These are phyloP conservation scores for Idaea aversata DNA, from an alignment of 2,888 invertebrate genomes.

Conservation along the genomic window DNA sequence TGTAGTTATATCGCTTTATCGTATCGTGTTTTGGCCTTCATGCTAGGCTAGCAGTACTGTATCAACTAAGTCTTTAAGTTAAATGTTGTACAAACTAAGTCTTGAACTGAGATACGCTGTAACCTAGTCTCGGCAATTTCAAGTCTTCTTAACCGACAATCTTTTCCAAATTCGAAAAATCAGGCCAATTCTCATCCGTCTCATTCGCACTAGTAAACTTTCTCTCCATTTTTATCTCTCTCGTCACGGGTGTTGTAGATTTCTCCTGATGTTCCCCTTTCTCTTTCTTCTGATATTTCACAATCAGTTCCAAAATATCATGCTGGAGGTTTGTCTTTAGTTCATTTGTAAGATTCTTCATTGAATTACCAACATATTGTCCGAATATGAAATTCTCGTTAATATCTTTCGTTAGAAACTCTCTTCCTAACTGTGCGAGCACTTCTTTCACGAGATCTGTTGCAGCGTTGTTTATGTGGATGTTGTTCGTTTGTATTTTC, in stretches of 20 bases:
- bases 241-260: slow-evolving; percentile 15
- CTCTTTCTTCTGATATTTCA: slow-evolving; percentile 50
- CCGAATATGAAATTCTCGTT: slow-evolving; percentile 73
- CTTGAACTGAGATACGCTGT: neutral
- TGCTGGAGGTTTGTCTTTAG: slow-evolving; percentile 61
- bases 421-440: slow-evolving; percentile 55
- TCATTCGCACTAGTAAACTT: slow-evolving; percentile 45
- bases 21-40: too few species aligned
- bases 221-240: slow-evolving; percentile 46
- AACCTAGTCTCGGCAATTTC: slow-evolving; percentile 10
- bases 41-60: too few species aligned
- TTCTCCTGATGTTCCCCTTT: slow-evolving; percentile 34
- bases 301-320: slow-evolving; percentile 62
- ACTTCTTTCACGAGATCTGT: slow-evolving; percentile 55
- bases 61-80: too few species aligned
- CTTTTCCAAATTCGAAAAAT: slow-evolving; percentile 65
- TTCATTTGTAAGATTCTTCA: slow-evolving; percentile 60
- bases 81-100: too few species aligned
- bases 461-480: slow-evolving; percentile 33
- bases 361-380: slow-evolving; percentile 64
- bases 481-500: slow-evolving; percentile 6
- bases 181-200: slow-evolving; percentile 67
- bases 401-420: slow-evolving; percentile 56
- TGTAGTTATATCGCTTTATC: too few species aligned
- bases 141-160: slow-evolving; percentile 51